Base-by-base conservation (phyloP, 2,113 vertebrate species). In the Phaetusa simplex region DNA sequence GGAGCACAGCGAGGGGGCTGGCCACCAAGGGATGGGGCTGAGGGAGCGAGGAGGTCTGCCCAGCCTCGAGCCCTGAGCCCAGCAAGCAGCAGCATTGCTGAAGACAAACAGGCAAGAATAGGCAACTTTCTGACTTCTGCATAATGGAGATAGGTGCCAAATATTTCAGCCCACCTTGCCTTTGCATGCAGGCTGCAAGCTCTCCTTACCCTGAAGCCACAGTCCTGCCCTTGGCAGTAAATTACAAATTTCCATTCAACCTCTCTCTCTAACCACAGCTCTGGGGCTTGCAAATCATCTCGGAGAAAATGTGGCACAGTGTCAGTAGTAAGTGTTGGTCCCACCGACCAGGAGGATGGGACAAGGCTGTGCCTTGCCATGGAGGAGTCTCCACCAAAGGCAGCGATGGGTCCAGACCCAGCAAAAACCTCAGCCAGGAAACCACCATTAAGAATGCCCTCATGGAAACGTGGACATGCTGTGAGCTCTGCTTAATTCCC, bases 381-480 rank as follows among this genome's bases (percentile, higher is more conserved):
- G 67, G 53, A 88, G 49, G 76, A 69, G 40, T 43, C 53, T 69
- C 38, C 49, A 61, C 16, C 45, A 92, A 83, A 77, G 43, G 49
- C 45, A 79, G 26, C 0, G 1, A 38, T 43, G n/a, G 82, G 11
- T n/a, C 55, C 53, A 49, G 38, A 53, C 7, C 59, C 43, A 79
- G 71, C 14, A 73, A 59, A 82, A 29, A 14, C 16, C 53, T 80
- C 49, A 86, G 53, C 62, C 58, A 80, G 53, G 66, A 93, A 92
- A 61, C 14, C 58, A 29, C 73, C 71, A 58, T 62, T 86, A 82
- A 47, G 59, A 81, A 62, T 1, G 3, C 30, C 93, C 59, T 81
- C 14, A 5, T 88, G 82, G 91, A 92, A 96, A 74, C 9, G 38
- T 67, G 70, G 67, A 45, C 62, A 11, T 83, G 64, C 86, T 94